Base-by-base conservation (phyloP, 2,888 invertebrate species). In the Eulithis testata region DNA sequence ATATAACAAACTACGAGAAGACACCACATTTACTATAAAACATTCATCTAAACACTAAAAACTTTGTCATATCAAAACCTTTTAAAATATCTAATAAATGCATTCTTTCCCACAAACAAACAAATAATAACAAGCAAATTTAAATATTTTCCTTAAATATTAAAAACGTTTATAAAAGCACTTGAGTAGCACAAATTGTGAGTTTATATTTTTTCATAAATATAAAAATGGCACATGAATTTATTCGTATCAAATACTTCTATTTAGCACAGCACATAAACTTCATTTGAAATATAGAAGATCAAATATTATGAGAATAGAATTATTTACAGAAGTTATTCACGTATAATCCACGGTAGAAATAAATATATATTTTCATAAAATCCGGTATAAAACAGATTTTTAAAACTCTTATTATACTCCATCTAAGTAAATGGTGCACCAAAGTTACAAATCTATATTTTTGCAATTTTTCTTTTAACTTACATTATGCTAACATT, bases 81-180 rank as follows among this genome's bases (percentile, higher is more conserved):
- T 56, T 61, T 78, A 81, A 77, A 74, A 79, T 75, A 76, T 76
- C 75, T 76, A 77, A 73, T n/a, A 78, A 79, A 78, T 75, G 83
- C 85, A 88, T 83, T 85, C 84, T 74, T 80, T 77, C 74, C 78
- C 77, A 79, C 76, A 79, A 74, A 82, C 78, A 83, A 74, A 78
- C 66, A 80, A 82, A 80, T 78, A 81, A 87, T 78, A 87, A 86
- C 91, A 92, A 93, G 92, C 92, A 93, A 93, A 93, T 93, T 93
- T 90, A 92, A 91, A 86, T 91, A 91, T 92, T 90, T 78, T 80
- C 81, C 79, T 81, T 71, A 70, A 78, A 78, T 70, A 77, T 83
- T 82, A 78, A 81, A 80, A 87, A 87, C 84, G 83, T 86, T 85
- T 84, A 86, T 87, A 89, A 90, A 92, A 92, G 92, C 91, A 91